phyloP scores from a whole-genome alignment of 2,113 vertebrate species.

The Phrynosoma platyrhinos region DNA sequence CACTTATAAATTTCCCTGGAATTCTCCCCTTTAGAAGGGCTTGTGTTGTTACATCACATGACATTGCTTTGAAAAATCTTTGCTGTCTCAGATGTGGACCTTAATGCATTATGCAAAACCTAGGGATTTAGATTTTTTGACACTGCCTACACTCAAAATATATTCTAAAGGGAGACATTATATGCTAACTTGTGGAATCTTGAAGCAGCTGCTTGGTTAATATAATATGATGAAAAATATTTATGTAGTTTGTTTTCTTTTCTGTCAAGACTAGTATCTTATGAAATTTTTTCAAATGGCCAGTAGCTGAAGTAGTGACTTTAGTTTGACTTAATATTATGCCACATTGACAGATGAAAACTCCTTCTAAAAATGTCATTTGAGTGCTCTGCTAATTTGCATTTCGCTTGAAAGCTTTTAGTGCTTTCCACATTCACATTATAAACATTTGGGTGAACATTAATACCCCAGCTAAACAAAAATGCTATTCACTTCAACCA shows the following conservation, averaged over 20 bases:
- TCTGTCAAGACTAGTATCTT: constrained; percentile 86
- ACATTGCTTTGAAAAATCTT: constrained; percentile 85
- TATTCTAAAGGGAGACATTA: constrained; percentile 88
- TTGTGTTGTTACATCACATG: constrained; percentile 80
- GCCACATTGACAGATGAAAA: constrained; percentile 88
- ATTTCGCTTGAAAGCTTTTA: constrained; percentile 89
- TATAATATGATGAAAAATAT: constrained; percentile 90
- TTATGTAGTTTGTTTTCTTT: constrained; percentile 89
- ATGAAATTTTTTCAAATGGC: constrained; percentile 85
- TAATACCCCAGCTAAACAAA: constrained; percentile 95
- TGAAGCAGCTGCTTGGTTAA: constrained; percentile 87
- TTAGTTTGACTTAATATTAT: constrained; percentile 89
- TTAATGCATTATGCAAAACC: constrained; percentile 90
- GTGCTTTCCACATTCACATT: constrained; percentile 94
- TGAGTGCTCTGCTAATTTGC: constrained; percentile 86
- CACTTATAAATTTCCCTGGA: constrained; percentile 69
- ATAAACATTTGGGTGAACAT: constrained; percentile 99
- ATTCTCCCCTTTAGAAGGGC: constrained; percentile 65
- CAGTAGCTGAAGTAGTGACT: constrained; percentile 88
- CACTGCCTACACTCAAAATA: constrained; percentile 82
- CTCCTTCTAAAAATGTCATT: constrained; percentile 88
- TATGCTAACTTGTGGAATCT: constrained; percentile 86
- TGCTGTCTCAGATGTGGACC: constrained; percentile 82
- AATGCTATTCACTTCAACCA: constrained; percentile 96
- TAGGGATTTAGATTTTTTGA: constrained; percentile 86